phyloP scores from a whole-genome alignment of 2,113 vertebrate genomes.

The Podiceps cristatus region DNA sequence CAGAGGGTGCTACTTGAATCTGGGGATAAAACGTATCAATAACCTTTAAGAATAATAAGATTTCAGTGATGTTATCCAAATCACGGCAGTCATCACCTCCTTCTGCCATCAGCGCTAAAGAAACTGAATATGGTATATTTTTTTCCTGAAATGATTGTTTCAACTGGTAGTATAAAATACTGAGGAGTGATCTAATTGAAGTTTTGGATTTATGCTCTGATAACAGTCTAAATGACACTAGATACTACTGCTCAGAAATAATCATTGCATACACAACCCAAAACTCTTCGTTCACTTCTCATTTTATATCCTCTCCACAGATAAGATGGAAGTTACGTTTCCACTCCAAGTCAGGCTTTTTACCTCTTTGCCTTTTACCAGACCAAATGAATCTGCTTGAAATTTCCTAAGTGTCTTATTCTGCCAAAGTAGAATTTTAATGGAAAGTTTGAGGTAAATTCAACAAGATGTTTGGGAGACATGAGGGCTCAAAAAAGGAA shows the following conservation, averaged over 20 bases:
- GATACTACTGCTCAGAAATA: background rate
- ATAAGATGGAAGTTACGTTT: background rate
- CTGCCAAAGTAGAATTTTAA: constrained; percentile 26
- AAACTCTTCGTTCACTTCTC: background rate
- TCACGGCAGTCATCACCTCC: background rate
- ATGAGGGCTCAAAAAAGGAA: constrained; percentile 35
- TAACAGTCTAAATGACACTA: background rate
- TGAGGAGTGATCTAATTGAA: background rate
- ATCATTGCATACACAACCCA: background rate
- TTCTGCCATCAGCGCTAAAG: background rate
- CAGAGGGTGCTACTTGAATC: constrained; percentile 27
- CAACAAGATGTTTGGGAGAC: constrained; percentile 34
- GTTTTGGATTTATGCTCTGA: background rate
- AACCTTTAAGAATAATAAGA: background rate
- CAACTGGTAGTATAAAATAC: background rate
- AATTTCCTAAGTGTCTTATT: background rate
- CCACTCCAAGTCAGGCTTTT: background rate
- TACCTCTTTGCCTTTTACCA: background rate
- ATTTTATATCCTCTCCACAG: background rate
- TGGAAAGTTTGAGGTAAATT: constrained; percentile 45
- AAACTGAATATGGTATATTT: background rate
- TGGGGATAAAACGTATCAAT: background rate
- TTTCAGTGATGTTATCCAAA: background rate
- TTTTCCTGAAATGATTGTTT: background rate
- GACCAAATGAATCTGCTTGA: background rate